phyloP scores from a whole-genome alignment of 2,888 invertebrate species.

The Nezara viridula region DNA sequence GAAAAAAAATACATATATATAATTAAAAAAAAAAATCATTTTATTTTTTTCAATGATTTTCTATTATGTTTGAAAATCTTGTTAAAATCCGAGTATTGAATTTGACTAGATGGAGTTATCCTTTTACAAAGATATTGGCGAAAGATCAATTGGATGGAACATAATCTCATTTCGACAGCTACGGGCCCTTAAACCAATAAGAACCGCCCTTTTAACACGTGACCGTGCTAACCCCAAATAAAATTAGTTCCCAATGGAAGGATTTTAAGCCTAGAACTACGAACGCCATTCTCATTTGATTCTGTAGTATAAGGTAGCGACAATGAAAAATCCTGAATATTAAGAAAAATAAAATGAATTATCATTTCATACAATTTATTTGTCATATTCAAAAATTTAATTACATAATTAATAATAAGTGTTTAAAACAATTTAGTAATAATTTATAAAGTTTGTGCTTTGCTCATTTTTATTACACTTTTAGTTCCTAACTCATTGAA shows the following conservation, averaged over 20 bases:
- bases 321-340: no score
- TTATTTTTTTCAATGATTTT: no score
- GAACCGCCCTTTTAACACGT: not conserved
- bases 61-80: not conserved
- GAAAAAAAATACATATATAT: no score
- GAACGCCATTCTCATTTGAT: not conserved
- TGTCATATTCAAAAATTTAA: no score
- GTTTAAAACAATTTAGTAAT: no score
- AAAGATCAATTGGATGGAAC: constrained; percentile 9
- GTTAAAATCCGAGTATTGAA: not conserved
- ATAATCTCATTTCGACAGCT: not conserved
- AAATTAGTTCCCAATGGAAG: not conserved
- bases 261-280: not conserved
- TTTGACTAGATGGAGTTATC: not conserved
- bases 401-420: no score
- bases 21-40: no score
- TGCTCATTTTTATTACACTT: no score
- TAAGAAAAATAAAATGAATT: no score
- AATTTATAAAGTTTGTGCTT: no score
- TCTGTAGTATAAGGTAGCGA: not conserved
- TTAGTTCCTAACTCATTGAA: no score
- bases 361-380: no score
- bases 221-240: not conserved
- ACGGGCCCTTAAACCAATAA: not conserved
- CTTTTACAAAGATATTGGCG: not conserved